Evolutionary conservation across 64 coral and sea anemone genomes (phyloP), one percentile per base, ranked within the genome.

Genomic region (Orbicella faveolata): DNA sequence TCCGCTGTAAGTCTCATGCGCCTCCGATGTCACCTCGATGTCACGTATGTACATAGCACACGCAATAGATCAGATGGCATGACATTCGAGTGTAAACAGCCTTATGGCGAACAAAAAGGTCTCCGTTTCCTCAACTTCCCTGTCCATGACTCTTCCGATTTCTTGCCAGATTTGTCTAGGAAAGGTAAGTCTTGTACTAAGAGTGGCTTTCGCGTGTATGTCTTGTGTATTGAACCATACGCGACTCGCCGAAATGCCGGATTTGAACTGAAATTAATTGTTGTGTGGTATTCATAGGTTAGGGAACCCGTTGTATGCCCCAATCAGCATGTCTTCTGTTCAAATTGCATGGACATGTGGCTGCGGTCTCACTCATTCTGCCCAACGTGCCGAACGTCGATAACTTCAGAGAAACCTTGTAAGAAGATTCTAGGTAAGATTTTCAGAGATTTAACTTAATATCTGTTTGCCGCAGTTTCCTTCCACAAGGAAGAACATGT

Each of bases 81-180:
- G 82, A 85, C 82, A 85, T 18, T 54, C 74, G 55, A 39, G 33
- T 57, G 57, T 65, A 41, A 14, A 55, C 61, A 67, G 34, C 4
- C 34, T 0, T 17, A 85, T 85, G 82, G 82, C 82, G 82, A 85
- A 66, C 65, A 85, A 85, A 85, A 85, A 85, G 82, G 82, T 85
- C 64, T 85, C 82, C 23, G 82, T 85, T 85, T 85, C 82, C 11
- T 85, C 82, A 34, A 81, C 97, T 93, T 95, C 97, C 52, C 91
- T 99, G 30, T 99, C 97, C 2, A 78, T 99, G 63, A 99, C 97
- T 80, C 87, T 99, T 78, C 97, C 97, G 36, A 99, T 99, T 83
- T 99, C 94, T 44, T 99, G 97, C 76, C 97, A 99, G 80, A 99
- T 99, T 39, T 99, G 97, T 87, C 77, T 99, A 59, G 97, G 97